These are phyloP conservation scores for Gallinago paraguaiae DNA, from an alignment of 2,113 vertebrate species.

Conservation along the genomic window DNA sequence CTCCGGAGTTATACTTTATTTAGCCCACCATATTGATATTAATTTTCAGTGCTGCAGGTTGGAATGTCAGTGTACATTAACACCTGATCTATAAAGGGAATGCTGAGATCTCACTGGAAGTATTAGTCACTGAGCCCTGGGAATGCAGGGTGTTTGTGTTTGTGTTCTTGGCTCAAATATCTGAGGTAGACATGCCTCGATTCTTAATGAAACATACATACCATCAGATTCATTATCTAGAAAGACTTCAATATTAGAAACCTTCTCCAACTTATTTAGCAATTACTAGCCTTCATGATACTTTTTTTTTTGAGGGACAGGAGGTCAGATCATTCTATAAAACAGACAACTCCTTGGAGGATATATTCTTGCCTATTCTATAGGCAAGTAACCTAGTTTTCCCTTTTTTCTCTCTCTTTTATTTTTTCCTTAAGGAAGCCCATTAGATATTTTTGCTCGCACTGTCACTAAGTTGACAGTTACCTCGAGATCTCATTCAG, in stretches of 20 bases:
- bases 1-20: conserved; percentile 67
- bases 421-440: not conserved
- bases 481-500: not conserved
- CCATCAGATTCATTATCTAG: conserved; percentile 4
- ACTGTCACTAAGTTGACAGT: not conserved
- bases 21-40: conserved; percentile 69
- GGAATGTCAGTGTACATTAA: conserved; percentile 78
- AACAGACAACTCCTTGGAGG: not conserved
- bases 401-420: not conserved
- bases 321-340: not conserved
- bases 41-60: conserved; percentile 74
- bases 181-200: conserved; percentile 51
- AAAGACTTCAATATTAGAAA: not conserved
- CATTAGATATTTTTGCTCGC: not conserved
- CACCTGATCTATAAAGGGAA: conserved; percentile 83
- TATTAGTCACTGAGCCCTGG: conserved; percentile 73
- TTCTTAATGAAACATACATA: conserved; percentile 70
- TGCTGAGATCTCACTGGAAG: conserved; percentile 70
- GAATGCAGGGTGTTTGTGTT: conserved; percentile 51
- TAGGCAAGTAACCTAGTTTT: not conserved
- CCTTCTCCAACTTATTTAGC: not conserved
- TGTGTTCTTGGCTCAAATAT: conserved; percentile 58
- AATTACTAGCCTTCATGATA: not conserved
- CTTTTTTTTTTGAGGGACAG: not conserved
- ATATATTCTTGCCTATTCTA: not conserved